These are phyloP conservation scores for Heliconius sara DNA, from an alignment of 2,888 invertebrate genomes.

Conservation along the genomic window DNA sequence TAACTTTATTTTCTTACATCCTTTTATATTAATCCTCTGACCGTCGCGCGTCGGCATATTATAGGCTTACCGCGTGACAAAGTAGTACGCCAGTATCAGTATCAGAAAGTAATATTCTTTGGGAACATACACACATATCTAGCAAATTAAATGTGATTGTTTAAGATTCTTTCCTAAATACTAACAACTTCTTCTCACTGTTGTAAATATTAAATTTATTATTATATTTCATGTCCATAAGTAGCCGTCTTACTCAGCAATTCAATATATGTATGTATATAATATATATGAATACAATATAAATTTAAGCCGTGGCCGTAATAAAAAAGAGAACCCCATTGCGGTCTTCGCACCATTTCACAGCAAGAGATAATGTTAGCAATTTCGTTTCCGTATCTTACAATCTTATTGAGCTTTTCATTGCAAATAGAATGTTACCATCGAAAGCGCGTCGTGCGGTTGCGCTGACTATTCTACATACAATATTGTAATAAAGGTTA, in stretches of 20 bases:
- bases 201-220: too few species aligned
- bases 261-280: too few species aligned
- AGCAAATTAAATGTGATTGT: neutral
- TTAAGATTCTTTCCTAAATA: neutral
- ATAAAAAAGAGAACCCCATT: constrained; percentile 28
- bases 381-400: constrained; percentile 42
- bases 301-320: constrained; percentile 5
- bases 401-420: constrained; percentile 46
- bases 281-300: neutral
- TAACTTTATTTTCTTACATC: neutral
- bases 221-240: too few species aligned
- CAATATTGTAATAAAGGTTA: neutral
- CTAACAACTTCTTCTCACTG: neutral
- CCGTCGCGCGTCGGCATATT: neutral
- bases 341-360: constrained; percentile 25
- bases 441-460: constrained; percentile 25
- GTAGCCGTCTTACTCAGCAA: too few species aligned
- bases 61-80: constrained; percentile 7
- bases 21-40: constrained; percentile 1
- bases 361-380: constrained; percentile 37
- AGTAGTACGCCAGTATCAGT: constrained; percentile 3
- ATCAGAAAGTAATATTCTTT: constrained; percentile 14
- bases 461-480: constrained; percentile 14
- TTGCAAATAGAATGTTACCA: constrained; percentile 46
- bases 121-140: neutral